Conservation (phyloP, 2,113 vertebrate genomes). For the Tamias sibiricus region DNA sequence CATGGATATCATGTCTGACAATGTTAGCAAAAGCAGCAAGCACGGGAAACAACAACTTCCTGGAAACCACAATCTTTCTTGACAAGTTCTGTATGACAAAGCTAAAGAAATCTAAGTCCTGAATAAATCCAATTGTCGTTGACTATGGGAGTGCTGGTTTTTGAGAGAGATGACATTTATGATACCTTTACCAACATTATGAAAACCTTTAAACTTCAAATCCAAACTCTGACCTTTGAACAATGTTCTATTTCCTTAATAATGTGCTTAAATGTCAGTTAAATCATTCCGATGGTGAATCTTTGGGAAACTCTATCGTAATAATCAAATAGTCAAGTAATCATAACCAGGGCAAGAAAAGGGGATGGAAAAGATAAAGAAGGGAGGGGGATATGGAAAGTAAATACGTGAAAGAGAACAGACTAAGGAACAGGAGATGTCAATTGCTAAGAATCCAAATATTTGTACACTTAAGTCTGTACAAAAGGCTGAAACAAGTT, state of each 20-base stretch:
- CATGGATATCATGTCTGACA: background rate
- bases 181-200: conserved; percentile 66
- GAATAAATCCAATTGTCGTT: conserved; percentile 67
- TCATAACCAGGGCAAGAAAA: background rate
- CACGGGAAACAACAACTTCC: conserved; percentile 21
- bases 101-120: conserved; percentile 57
- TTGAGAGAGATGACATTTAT: conserved; percentile 67
- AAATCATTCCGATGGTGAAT: conserved; percentile 54
- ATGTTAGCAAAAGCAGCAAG: background rate
- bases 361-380: background rate
- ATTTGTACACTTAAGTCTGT: background rate
- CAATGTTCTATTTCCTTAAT: conserved; percentile 61
- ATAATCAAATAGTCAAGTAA: conserved; percentile 60
- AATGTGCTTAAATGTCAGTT: conserved; percentile 71
- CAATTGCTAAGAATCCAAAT: background rate
- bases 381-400: background rate
- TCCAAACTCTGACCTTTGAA: conserved; percentile 63
- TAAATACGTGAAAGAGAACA: background rate
- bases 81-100: conserved; percentile 55
- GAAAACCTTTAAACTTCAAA: conserved; percentile 69
- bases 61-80: conserved; percentile 25
- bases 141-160: conserved; percentile 47
- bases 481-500: background rate
- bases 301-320: conserved; percentile 57
- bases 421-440: background rate